Evolutionary conservation across 2,888 invertebrate species (phyloP).

Genomic region (Cosmia trapezina): DNA sequence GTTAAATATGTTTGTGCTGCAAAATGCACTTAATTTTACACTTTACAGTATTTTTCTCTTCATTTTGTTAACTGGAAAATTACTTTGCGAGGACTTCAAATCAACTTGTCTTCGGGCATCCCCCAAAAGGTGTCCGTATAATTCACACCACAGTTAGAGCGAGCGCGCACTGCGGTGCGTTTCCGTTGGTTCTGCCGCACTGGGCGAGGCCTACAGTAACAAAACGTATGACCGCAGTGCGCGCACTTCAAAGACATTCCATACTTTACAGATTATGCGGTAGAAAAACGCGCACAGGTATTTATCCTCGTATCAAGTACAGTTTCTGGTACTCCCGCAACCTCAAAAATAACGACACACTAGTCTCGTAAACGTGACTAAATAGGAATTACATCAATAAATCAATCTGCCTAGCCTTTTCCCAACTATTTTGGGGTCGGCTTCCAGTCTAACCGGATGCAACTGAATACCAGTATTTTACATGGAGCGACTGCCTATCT

Average conservation of each 20-base stretch:
- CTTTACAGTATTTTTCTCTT: not conserved
- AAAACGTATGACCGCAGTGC: too few relatives aligned
- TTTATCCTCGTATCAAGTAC: not conserved
- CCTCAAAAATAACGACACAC: not conserved
- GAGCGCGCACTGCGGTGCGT: too few relatives aligned
- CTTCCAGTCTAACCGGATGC: too few relatives aligned
- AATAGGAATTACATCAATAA: not conserved
- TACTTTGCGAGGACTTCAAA: not conserved
- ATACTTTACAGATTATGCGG: too few relatives aligned
- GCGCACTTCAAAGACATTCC: too few relatives aligned
- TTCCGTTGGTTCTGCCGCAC: too few relatives aligned
- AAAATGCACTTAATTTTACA: constrained; percentile 27
- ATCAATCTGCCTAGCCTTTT: too few relatives aligned
- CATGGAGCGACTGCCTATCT: too few relatives aligned
- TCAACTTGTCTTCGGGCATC: not conserved
- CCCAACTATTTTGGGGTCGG: too few relatives aligned
- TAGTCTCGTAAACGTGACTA: not conserved
- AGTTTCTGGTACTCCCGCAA: not conserved
- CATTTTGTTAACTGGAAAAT: not conserved
- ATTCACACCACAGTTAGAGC: constrained; percentile 6
- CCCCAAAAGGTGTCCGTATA: not conserved
- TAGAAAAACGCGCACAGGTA: too few relatives aligned
- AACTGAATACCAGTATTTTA: too few relatives aligned
- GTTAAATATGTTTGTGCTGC: constrained; percentile 39
- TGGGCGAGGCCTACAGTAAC: too few relatives aligned